These are phyloP conservation scores for Hydrochoerus hydrochaeris DNA, from an alignment of 2,113 vertebrate species.

Conservation along the genomic window DNA sequence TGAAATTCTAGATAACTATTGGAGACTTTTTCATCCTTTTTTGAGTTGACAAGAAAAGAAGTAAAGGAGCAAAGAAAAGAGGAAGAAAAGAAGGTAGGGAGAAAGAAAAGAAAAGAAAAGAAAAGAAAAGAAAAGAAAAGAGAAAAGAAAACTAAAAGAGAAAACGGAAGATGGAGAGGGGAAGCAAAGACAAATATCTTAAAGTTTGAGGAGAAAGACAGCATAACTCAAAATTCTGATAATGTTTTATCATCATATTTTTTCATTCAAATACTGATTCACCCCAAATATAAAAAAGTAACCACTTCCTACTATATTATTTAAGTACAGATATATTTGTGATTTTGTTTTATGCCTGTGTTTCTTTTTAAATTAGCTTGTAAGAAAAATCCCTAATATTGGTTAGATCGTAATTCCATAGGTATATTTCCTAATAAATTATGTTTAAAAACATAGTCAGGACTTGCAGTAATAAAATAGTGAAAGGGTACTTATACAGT, in stretches of 20 bases:
- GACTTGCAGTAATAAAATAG: background rate
- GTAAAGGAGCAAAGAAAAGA: background rate
- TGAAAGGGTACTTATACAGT: background rate
- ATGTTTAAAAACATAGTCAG: constrained; percentile 43
- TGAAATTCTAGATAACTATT: background rate
- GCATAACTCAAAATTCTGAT: background rate
- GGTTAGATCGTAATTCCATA: background rate
- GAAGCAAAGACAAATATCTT: background rate
- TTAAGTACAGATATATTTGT: background rate
- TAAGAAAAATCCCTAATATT: background rate
- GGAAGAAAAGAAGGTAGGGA: background rate
- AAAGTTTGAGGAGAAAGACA: background rate
- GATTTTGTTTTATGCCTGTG: background rate
- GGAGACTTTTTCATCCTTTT: background rate
- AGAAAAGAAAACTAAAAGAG: background rate
- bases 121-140: too few relatives aligned
- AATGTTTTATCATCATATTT: background rate
- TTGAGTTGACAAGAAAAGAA: background rate
- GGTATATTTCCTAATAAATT: background rate
- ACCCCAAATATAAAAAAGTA: background rate
- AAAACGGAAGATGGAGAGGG: background rate
- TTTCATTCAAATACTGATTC: background rate
- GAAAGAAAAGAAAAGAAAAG: too few relatives aligned
- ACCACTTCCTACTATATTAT: background rate
- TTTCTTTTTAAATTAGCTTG: constrained; percentile 14